Evolutionary conservation across 2,888 invertebrate species (phyloP).

Genomic region (Myopa tessellatipennis): DNA sequence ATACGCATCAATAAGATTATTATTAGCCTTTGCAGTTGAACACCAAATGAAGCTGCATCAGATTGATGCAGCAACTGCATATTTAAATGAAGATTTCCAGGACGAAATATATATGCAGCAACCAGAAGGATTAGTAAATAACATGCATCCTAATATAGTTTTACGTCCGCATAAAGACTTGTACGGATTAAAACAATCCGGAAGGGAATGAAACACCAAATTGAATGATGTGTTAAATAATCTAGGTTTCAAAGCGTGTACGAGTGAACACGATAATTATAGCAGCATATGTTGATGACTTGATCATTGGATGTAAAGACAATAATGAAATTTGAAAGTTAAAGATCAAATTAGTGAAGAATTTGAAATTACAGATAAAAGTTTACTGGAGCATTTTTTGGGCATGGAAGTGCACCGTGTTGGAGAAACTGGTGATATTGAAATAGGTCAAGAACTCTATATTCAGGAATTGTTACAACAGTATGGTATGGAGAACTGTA

Average conservation of each 20-base stretch:
- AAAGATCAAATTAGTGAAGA: constrained; percentile 25
- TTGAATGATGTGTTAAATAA: too few relatives aligned
- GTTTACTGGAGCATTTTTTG: constrained; percentile 36
- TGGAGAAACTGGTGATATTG: constrained; percentile 9
- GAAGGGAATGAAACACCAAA: neutral
- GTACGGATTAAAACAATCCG: constrained; percentile 51
- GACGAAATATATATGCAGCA: neutral
- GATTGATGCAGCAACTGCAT: too few relatives aligned
- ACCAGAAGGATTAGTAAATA: constrained; percentile 20
- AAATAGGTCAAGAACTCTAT: constrained; percentile 17
- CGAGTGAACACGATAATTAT: constrained; percentile 42
- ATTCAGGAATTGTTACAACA: neutral
- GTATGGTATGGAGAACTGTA: constrained; percentile 37
- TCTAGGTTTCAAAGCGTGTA: constrained; percentile 45
- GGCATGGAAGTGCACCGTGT: neutral
- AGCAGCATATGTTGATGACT: constrained; percentile 43
- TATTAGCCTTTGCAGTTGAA: constrained; percentile 24
- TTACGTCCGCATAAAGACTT: constrained; percentile 46
- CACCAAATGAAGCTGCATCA: constrained; percentile 1
- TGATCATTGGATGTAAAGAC: constrained; percentile 40
- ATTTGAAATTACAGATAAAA: constrained; percentile 27
- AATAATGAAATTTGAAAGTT: constrained; percentile 6
- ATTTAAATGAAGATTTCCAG: constrained; percentile 20
- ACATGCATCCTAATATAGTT: constrained; percentile 34
- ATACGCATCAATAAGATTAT: constrained; percentile 40